Percentiles rank a stretch among this genome's conserved stretches.
Evolutionary conservation across 1,140 invertebrate species (phyloP).

Genomic region (Sycophaga agraensis): DNA sequence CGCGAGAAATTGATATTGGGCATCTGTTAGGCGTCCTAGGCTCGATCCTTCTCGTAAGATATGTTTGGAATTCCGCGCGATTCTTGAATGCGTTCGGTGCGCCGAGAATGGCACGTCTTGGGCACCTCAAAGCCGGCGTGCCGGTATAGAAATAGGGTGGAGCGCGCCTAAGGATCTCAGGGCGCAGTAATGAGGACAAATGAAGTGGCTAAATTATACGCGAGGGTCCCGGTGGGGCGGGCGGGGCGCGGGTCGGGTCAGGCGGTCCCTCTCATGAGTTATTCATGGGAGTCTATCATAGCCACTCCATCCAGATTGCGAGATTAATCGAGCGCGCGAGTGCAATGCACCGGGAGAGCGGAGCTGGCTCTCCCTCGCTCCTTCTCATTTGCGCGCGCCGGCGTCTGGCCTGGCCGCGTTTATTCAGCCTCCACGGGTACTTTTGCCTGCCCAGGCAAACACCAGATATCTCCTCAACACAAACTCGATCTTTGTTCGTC

Average conservation of each 20-base stretch:
- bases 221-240: constrained; percentile 46
- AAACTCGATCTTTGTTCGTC: constrained; percentile 7
- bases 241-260: not conserved
- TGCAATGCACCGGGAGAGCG: too few species aligned
- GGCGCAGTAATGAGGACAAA: constrained; percentile 55
- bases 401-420: not conserved
- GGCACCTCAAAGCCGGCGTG: too few species aligned
- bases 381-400: not conserved
- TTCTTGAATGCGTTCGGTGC: too few species aligned
- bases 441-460: not conserved
- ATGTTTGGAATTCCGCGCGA: too few species aligned
- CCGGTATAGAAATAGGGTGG: too few species aligned
- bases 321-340: constrained; percentile 52
- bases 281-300: constrained; percentile 55
- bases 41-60: too few species aligned
- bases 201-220: constrained; percentile 56
- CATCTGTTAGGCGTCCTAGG: too few species aligned
- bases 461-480: not conserved
- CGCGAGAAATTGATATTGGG: too few species aligned
- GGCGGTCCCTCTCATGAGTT: constrained; percentile 47
- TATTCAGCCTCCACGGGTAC: not conserved
- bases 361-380: too few species aligned
- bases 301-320: constrained; percentile 54
- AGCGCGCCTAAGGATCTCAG: constrained; percentile 41
- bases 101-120: too few species aligned